Evolutionary conservation across 2,888 invertebrate species (phyloP), one percentile per base, ranked within the genome.

Genomic region (Ectemnius lituratus): DNA sequence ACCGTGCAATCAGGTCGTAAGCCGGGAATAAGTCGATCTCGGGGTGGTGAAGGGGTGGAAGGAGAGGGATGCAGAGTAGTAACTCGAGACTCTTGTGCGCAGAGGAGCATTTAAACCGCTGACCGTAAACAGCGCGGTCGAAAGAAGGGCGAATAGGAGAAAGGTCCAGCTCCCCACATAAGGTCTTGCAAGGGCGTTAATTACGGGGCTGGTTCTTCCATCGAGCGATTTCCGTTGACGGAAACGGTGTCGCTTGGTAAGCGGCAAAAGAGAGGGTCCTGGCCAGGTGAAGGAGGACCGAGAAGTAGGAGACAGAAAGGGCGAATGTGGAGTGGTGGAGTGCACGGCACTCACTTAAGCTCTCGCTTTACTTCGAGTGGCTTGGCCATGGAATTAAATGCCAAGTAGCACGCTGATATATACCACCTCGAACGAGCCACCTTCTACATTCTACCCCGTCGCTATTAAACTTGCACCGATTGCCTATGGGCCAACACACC

Each of bases 101-200:
- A 28, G 62, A 73, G 62, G 70, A 78, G 66, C 78, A 79, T 84
- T 84, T 82, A 80, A 83, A 84, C 80, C 84, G 75, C 82, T 84
- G 82, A 84, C 82, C 78, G 75, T 84, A 84, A 84, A 84, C 80
- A 79, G 73, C 74, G 70, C 60, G 63, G 52, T 80, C 76, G 75
- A 80, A 84, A 82, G 84, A 78, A 78, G 73, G 75, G 68, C 70
- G 74, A 60, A 62, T 62, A 56, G 62, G 62, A 61, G 62, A 70
- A 68, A 70, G 76, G 79, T 67, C 63, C 8, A 23, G 46, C 65
- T 57, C 28, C 61, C 52, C 47, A 71, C 11, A 37, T 45, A 47
- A 61, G 75, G 62, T 47, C 70, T 78, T 66, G 73, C 65, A 79
- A 77, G 74, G 75, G 82, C 80, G 82, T 82, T 82, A 84, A 84